These are phyloP conservation scores for Pontoporia blainvillei DNA, from an alignment of 2,113 vertebrate species.

Conservation along the genomic window DNA sequence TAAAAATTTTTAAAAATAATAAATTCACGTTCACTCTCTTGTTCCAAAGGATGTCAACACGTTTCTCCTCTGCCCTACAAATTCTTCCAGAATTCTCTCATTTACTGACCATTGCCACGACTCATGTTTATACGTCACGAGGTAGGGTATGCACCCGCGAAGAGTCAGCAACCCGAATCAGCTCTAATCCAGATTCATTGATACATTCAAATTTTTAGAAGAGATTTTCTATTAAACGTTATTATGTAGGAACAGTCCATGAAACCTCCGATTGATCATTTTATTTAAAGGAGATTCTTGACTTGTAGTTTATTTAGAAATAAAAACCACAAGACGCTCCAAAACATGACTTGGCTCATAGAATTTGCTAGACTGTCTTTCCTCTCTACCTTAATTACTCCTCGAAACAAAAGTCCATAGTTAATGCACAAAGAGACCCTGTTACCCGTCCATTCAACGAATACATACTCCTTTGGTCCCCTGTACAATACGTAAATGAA, in stretches of 20 bases:
- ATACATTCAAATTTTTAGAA: not conserved
- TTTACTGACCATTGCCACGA: fast-evolving
- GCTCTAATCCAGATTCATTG: not conserved
- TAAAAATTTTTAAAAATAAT: not conserved
- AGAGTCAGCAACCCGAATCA: not conserved
- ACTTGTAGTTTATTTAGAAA: not conserved
- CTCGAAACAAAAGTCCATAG: not conserved
- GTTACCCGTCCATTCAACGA: too few relatives aligned
- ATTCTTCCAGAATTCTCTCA: not conserved
- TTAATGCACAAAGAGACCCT: not conserved
- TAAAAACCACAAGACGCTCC: not conserved
- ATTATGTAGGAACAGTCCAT: not conserved
- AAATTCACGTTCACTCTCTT: not conserved
- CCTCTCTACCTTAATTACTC: not conserved
- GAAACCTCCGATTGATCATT: not conserved
- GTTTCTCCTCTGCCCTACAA: not conserved
- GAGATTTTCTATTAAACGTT: not conserved
- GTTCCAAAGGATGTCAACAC: fast-evolving
- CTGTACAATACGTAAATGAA: too few relatives aligned
- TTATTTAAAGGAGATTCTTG: not conserved
- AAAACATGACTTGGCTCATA: not conserved
- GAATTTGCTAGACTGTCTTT: not conserved
- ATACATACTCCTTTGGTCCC: not conserved
- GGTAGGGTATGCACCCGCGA: fast-evolving
- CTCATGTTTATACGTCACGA: fast-evolving